Conservation (phyloP, 2,797 vertebrate genomes). For the Heteromormyrus szaboi region DNA sequence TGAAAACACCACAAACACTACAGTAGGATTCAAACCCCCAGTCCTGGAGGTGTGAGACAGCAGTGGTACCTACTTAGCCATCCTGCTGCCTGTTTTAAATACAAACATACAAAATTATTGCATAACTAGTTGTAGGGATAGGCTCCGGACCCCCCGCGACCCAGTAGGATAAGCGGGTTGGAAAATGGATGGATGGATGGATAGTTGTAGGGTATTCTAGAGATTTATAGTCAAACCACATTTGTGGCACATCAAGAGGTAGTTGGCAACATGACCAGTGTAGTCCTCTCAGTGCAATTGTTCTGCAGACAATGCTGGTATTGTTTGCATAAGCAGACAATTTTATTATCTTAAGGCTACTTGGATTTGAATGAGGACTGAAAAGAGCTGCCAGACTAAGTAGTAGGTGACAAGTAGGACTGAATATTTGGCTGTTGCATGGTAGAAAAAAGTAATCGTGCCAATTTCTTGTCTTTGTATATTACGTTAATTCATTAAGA, state of each 20-base stretch:
- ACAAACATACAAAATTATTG: background rate
- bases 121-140: background rate
- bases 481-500: background rate
- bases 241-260: background rate
- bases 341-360: slow-evolving; percentile 13
- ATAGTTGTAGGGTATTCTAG: background rate
- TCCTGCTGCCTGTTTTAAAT: background rate
- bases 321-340: slow-evolving; percentile 17
- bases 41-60: background rate
- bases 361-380: slow-evolving; percentile 12
- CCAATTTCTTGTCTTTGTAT: background rate
- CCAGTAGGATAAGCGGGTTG: too few relatives aligned
- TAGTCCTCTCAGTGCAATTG: slow-evolving; percentile 9
- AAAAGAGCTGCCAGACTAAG: background rate
- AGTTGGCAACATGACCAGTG: background rate
- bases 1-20: background rate
- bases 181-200: too few relatives aligned
- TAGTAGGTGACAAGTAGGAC: background rate
- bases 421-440: background rate
- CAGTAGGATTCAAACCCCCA: background rate
- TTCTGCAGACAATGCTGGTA: slow-evolving; percentile 12
- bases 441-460: background rate
- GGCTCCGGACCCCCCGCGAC: too few relatives aligned
- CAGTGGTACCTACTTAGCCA: background rate
- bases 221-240: slow-evolving; percentile 5